phyloP scores from a whole-genome alignment of 2,113 vertebrate genomes.

The Gadus macrocephalus region DNA sequence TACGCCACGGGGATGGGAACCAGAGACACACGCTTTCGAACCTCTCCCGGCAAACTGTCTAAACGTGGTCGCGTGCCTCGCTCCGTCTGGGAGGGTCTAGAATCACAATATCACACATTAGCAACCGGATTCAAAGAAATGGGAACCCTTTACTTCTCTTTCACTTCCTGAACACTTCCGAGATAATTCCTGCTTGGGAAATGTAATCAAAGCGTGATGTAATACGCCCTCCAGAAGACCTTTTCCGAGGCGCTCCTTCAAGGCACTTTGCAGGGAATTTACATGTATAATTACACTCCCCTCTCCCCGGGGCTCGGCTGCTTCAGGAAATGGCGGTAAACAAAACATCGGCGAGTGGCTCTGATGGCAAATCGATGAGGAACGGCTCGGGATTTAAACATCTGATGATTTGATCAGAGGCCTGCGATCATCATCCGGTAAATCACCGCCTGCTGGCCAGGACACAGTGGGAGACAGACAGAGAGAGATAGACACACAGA shows the following conservation, averaged over 20 bases:
- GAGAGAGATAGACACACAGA: no score
- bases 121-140: no score
- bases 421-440: not conserved
- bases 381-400: constrained; percentile 53
- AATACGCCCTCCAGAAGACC: constrained; percentile 62
- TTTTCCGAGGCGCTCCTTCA: constrained; percentile 52
- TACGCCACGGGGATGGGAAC: not conserved
- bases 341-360: constrained; percentile 53
- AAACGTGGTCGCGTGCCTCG: no score
- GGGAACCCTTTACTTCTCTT: constrained; percentile 27
- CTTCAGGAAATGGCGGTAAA: constrained; percentile 59
- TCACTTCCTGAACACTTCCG: constrained; percentile 59
- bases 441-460: no score
- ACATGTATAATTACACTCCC: constrained; percentile 66
- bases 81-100: not conserved
- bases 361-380: constrained; percentile 50
- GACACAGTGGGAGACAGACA: no score
- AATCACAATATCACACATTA: not conserved
- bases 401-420: constrained; percentile 44
- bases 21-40: no score
- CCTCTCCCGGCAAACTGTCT: no score
- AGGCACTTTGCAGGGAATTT: constrained; percentile 59
- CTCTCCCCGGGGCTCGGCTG: constrained; percentile 41
- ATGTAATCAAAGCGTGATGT: constrained; percentile 61
- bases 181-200: constrained; percentile 48